Evolutionary conservation across 2,113 vertebrate species (phyloP).

Genomic region (Prietella phreatophila): DNA sequence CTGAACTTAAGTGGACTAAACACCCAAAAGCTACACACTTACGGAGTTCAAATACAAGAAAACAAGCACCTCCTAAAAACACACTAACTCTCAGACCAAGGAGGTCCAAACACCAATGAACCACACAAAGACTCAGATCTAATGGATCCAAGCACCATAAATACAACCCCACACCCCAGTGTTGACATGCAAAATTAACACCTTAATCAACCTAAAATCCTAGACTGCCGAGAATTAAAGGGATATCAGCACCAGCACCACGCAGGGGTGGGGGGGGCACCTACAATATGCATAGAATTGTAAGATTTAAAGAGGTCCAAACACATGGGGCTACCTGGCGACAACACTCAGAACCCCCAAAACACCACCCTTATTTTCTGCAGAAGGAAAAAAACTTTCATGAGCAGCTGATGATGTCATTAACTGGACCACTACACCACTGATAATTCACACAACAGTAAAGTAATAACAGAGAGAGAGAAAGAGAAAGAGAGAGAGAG

Average conservation of each 20-base stretch:
- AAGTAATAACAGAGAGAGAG: conserved; percentile 13
- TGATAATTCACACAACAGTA: conserved; percentile 5
- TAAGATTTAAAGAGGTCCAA: not conserved
- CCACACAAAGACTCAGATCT: not conserved
- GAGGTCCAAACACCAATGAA: not conserved
- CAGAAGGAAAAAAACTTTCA: not conserved
- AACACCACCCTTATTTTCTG: not conserved
- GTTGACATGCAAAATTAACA: not conserved
- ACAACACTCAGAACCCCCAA: not conserved
- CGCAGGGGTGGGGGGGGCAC: too few relatives aligned
- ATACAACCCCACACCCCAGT: not conserved
- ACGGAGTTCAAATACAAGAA: not conserved
- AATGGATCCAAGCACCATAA: not conserved
- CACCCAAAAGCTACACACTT: not conserved
- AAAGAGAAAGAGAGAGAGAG: not conserved
- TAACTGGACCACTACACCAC: not conserved
- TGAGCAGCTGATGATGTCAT: conserved; percentile 30
- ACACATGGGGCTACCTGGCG: too few relatives aligned
- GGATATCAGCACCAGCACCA: not conserved
- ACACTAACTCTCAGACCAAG: not conserved
- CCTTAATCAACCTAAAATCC: not conserved
- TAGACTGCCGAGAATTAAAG: not conserved
- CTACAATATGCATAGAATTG: not conserved
- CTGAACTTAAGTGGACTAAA: not conserved
- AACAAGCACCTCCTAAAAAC: not conserved